Percentiles rank a stretch among this genome's conserved stretches.
These are phyloP conservation scores for Cottoperca gobio DNA, from an alignment of 2,797 vertebrate species.

Conservation along the genomic window DNA sequence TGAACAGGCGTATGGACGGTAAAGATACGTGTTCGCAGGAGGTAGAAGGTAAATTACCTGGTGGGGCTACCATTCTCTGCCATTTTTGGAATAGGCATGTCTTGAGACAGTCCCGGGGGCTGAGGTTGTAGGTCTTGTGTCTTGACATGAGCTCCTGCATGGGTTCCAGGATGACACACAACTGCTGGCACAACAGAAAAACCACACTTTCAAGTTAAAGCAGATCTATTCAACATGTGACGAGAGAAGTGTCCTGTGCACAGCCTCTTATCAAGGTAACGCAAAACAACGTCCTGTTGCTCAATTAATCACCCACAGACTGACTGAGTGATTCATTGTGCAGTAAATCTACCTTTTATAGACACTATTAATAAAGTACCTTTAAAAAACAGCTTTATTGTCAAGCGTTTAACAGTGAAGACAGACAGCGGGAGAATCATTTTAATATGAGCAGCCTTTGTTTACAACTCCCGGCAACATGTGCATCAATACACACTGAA, in stretches of 20 bases:
- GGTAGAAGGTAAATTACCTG: slow-evolving; percentile 87
- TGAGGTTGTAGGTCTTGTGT: slow-evolving; percentile 99
- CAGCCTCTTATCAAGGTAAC: slow-evolving; percentile 38
- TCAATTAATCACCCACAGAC: slow-evolving; percentile 54
- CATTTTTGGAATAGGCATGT: slow-evolving; percentile 99
- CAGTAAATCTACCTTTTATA: slow-evolving; percentile 63
- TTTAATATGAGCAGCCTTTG: slow-evolving; percentile 40
- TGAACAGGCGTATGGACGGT: neutral
- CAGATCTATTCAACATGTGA: slow-evolving; percentile 34
- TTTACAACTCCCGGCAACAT: slow-evolving; percentile 36
- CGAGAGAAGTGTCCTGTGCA: slow-evolving; percentile 21
- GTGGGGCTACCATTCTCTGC: slow-evolving; percentile 99
- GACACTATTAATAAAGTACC: slow-evolving; percentile 52
- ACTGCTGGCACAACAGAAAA: slow-evolving; percentile 79
- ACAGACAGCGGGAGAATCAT: slow-evolving; percentile 29
- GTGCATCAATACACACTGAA: slow-evolving; percentile 21
- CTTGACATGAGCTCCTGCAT: slow-evolving; percentile 99
- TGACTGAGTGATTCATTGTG: slow-evolving; percentile 64
- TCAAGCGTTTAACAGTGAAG: slow-evolving; percentile 25
- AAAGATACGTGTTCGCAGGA: neutral
- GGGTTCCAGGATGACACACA: slow-evolving; percentile 99
- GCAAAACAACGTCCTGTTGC: slow-evolving; percentile 47
- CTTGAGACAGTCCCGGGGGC: slow-evolving; percentile 98
- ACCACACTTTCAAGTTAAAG: slow-evolving; percentile 25
- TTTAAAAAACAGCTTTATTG: slow-evolving; percentile 59